These are phyloP conservation scores for Invenusta paracnida DNA, from an alignment of 2,888 invertebrate genomes.

Conservation along the genomic window DNA sequence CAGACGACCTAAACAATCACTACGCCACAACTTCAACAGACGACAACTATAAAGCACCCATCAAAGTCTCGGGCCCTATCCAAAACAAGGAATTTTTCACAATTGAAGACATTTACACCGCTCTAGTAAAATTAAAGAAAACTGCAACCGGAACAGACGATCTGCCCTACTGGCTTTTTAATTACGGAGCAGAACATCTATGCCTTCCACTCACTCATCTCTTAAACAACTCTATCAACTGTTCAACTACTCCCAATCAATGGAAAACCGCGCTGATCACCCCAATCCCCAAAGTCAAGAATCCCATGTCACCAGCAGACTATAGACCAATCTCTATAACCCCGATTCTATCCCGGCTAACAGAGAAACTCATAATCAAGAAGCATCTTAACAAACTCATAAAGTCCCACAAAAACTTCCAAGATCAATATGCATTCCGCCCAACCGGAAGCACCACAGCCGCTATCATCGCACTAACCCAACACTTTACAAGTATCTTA, in stretches of 20 bases:
- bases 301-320: background rate
- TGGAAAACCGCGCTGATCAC: constrained; percentile 14
- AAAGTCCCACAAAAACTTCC: constrained; percentile 4
- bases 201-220: constrained; percentile 3
- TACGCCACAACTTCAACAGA: constrained; percentile 4
- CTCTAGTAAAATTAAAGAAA: constrained; percentile 16
- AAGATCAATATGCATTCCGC: constrained; percentile 30
- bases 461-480: constrained; percentile 26
- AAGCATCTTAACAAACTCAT: constrained; percentile 14
- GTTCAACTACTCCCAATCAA: constrained; percentile 10
- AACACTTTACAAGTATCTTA: constrained; percentile 15
- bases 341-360: constrained; percentile 19
- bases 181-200: constrained; percentile 20
- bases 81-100: constrained; percentile 25
- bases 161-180: constrained; percentile 19
- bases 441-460: constrained; percentile 32
- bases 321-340: constrained; percentile 33
- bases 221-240: constrained; percentile 29
- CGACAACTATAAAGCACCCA: constrained; percentile 23
- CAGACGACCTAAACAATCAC: constrained; percentile 23
- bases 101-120: constrained; percentile 13
- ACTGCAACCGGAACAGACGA: constrained; percentile 10
- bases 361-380: constrained; percentile 31
- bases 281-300: constrained; percentile 24
- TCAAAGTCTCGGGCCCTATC: constrained; percentile 21